phyloP scores from a whole-genome alignment of 2,113 vertebrate genomes.

The Neodontobutis hainanensis region DNA sequence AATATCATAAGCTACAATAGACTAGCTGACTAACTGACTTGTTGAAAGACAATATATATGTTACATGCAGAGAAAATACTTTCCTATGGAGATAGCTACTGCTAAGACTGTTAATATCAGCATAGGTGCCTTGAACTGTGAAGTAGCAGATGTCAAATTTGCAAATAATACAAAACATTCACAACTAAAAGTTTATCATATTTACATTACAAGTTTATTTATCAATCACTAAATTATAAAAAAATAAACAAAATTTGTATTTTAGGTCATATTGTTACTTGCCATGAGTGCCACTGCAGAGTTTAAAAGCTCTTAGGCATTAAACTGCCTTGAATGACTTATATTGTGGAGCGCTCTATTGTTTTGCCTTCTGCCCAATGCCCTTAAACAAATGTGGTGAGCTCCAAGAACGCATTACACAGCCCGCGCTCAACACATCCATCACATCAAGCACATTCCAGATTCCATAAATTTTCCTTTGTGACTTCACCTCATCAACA shows the following conservation, averaged over 20 bases:
- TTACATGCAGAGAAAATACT: too few relatives aligned
- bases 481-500: conserved; percentile 20
- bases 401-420: background rate
- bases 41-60: too few relatives aligned
- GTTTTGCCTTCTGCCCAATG: conserved; percentile 1
- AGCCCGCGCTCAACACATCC: background rate
- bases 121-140: too few relatives aligned
- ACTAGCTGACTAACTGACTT: too few relatives aligned
- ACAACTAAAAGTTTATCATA: background rate
- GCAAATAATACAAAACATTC: background rate
- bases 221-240: background rate
- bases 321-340: background rate
- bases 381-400: background rate
- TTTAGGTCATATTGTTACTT: background rate
- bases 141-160: too few relatives aligned
- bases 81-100: too few relatives aligned
- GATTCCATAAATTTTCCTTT: background rate
- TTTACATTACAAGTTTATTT: background rate
- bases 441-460: conserved; percentile 2
- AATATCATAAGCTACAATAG: too few relatives aligned
- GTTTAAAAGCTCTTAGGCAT: background rate
- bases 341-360: background rate
- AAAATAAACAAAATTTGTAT: background rate
- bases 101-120: too few relatives aligned
- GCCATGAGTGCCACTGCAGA: background rate